Evolutionary conservation across 2,797 vertebrate species (phyloP).

Genomic region (Chaunax sp.): DNA sequence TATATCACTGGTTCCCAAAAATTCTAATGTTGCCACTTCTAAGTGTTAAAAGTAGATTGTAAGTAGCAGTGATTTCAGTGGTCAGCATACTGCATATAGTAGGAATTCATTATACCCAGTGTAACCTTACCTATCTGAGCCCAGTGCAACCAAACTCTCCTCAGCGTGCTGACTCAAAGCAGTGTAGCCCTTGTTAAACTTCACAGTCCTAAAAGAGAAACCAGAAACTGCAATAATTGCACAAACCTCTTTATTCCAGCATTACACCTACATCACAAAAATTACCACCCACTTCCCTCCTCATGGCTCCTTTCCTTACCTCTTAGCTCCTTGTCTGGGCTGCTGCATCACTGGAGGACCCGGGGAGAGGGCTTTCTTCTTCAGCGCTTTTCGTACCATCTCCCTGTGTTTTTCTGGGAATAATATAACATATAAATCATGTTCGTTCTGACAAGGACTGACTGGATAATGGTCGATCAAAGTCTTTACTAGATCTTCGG

Average conservation of each 20-base stretch:
- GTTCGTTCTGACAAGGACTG: background rate
- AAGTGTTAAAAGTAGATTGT: background rate
- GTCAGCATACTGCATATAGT: slow-evolving; percentile 1
- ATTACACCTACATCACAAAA: slow-evolving; percentile 1
- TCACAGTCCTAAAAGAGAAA: slow-evolving; percentile 83
- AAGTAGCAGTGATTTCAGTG: background rate
- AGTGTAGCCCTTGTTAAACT: slow-evolving; percentile 94
- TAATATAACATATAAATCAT: background rate
- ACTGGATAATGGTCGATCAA: background rate
- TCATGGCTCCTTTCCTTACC: slow-evolving; percentile 71
- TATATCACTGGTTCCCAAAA: background rate
- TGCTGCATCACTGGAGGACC: slow-evolving; percentile 79
- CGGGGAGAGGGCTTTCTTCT: slow-evolving; percentile 89
- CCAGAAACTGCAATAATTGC: background rate
- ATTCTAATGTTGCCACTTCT: background rate
- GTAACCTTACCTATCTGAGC: slow-evolving; percentile 92
- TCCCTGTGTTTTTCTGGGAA: slow-evolving; percentile 91
- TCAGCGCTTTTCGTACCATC: slow-evolving; percentile 89
- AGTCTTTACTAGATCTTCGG: no score
- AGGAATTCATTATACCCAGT: background rate
- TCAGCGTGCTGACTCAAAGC: slow-evolving; percentile 92
- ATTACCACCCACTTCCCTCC: background rate
- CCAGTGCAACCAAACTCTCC: slow-evolving; percentile 89
- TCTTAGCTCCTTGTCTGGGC: slow-evolving; percentile 84
- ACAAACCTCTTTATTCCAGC: background rate